Evolutionary conservation across 2,113 vertebrate genomes (phyloP).

Genomic region (Colinus virginianus): DNA sequence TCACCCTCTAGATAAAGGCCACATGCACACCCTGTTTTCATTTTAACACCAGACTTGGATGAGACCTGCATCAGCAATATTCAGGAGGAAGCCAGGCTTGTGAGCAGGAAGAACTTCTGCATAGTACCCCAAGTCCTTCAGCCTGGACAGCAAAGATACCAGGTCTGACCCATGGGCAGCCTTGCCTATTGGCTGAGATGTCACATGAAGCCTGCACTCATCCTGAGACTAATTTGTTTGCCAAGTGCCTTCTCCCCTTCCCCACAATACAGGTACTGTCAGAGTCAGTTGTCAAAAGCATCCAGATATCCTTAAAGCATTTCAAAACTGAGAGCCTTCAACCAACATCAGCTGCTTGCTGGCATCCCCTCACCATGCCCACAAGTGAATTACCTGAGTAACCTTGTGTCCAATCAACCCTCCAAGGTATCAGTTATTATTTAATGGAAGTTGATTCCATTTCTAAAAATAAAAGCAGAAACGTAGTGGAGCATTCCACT

Average conservation of each 20-base stretch:
- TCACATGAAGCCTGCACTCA: neutral
- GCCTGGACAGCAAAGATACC: neutral
- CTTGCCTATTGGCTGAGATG: neutral
- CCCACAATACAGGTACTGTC: neutral
- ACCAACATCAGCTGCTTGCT: neutral
- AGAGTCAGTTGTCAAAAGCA: neutral
- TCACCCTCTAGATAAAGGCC: neutral
- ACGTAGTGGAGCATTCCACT: neutral
- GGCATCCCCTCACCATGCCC: neutral
- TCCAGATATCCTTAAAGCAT: neutral
- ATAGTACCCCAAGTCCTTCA: accelerated
- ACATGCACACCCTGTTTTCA: neutral
- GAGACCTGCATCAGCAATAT: neutral
- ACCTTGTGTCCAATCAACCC: neutral
- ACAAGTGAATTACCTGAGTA: no score
- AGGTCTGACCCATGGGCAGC: accelerated
- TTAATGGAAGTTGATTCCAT: neutral
- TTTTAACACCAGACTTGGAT: neutral
- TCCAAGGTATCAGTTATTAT: neutral
- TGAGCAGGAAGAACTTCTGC: neutral
- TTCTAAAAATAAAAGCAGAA: neutral
- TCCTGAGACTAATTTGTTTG: accelerated
- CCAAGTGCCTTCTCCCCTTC: neutral
- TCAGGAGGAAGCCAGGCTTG: neutral
- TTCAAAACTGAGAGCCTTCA: neutral